Conservation (phyloP, 2,797 vertebrate species). For the Periophthalmus magnuspinnatus region DNA sequence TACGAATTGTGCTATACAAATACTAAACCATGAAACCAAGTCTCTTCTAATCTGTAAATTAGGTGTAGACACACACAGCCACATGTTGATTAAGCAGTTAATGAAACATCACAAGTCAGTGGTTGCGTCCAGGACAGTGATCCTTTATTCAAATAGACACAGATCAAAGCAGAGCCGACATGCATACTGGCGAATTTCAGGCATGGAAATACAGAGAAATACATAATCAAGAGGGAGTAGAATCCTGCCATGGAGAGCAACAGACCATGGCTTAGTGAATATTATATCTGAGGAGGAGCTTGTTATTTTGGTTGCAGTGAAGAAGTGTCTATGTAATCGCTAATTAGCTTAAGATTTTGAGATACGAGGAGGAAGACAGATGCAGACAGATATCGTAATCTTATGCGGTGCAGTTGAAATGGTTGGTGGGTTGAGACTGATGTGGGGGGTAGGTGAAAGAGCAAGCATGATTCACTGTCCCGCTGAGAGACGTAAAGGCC, state of each 20-base stretch:
- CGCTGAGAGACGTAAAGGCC: conserved; percentile 7
- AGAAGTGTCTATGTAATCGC: conserved; percentile 46
- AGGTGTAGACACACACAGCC: conserved; percentile 15
- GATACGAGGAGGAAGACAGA: conserved; percentile 16
- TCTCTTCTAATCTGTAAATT: conserved; percentile 22
- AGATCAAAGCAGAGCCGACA: conserved; percentile 56
- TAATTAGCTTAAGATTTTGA: conserved; percentile 51
- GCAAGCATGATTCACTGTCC: conserved; percentile 13
- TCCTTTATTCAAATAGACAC: conserved; percentile 48
- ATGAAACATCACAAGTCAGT: conserved; percentile 58
- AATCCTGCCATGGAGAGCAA: conserved; percentile 58
- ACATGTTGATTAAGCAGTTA: conserved; percentile 33
- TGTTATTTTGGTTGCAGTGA: conserved; percentile 67
- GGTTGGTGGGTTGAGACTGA: background rate
- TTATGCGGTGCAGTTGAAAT: background rate
- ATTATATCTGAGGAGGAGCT: conserved; percentile 74
- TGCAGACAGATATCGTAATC: conserved; percentile 1
- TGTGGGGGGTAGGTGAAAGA: background rate
- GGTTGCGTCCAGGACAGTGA: conserved; percentile 46
- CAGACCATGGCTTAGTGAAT: conserved; percentile 62
- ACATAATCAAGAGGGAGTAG: conserved; percentile 55
- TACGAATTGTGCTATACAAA: background rate
- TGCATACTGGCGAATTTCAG: conserved; percentile 46
- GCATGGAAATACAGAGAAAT: conserved; percentile 51
- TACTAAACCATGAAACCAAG: background rate